Evolutionary conservation across 2,888 invertebrate species (phyloP), one percentile per base, ranked within the genome.

Genomic region (Acleris laterana): DNA sequence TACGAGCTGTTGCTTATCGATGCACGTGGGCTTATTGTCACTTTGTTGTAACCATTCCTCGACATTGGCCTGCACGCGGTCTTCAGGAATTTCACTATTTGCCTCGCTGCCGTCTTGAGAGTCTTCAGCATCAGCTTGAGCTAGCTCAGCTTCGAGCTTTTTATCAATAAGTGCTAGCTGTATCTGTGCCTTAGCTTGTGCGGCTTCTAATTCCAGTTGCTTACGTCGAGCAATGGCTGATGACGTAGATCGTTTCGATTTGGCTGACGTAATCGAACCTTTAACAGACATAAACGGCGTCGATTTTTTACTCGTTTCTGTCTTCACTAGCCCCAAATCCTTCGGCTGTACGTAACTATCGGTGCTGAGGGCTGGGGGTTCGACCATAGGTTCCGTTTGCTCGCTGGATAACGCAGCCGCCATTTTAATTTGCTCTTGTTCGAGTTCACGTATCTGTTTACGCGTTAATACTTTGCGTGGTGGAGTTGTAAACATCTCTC

Each of bases 111-210:
- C 25, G 19, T 11, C 32, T 3, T 58, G 22, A 7, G 46, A 25
- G 13, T 25, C 48, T 58, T 58, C 51, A 32, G 57, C 63, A 13
- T 63, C 49, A 25, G 42, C 52, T 22, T n/a, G n/a, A n/a, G 67
- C 63, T 58, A 69, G 56, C 5, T 63, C 63, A 42, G 62, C 53
- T 68, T 62, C 62, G 53, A 68, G 56, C 48, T 51, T 49, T 42
- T 61, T 65, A 20, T 60, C 60, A 4, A 65, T 65, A 7, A 65
- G 13, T 9, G 53, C 53, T 38, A 69, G 38, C 56, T 71, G 63
- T 49, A 71, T 71, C 25, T 67, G 63, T 25, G 70, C 71, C 42
- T 69, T 68, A 42, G 70, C 71, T 66, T 71, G 65, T n/a, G 71
- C 69, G 49, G 71, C 70, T 49, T 71, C 57, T 11, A 69, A 52